Conservation (phyloP, 2,888 invertebrate genomes). For the Euplagia quadripunctaria region DNA sequence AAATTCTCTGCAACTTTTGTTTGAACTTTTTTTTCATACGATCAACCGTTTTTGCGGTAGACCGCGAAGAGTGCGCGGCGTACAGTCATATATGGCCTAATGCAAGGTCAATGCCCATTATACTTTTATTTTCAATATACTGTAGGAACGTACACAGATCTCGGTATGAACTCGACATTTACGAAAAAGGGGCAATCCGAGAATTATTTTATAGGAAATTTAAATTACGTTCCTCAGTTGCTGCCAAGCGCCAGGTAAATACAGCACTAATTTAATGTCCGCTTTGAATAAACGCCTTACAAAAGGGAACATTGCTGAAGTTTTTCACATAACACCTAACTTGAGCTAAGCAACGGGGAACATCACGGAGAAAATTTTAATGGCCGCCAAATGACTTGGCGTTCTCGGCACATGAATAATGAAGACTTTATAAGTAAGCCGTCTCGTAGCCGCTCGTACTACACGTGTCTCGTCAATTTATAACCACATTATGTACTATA, state of each 20-base stretch:
- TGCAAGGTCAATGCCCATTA: too few relatives aligned
- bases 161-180: background rate
- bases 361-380: constrained; percentile 62
- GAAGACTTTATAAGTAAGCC: constrained; percentile 44
- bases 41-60: too few relatives aligned
- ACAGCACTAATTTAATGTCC: background rate
- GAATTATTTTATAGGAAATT: background rate
- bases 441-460: constrained; percentile 35
- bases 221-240: background rate
- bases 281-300: constrained; percentile 9
- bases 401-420: constrained; percentile 50
- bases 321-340: constrained; percentile 20
- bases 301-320: constrained; percentile 20
- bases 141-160: too few relatives aligned
- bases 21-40: too few relatives aligned
- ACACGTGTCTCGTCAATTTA: constrained; percentile 50
- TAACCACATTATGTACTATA: constrained; percentile 38
- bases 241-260: background rate
- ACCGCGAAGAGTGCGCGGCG: too few relatives aligned
- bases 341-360: constrained; percentile 23
- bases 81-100: too few relatives aligned
- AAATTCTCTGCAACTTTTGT: too few relatives aligned
- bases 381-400: constrained; percentile 56
- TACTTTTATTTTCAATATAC: too few relatives aligned
- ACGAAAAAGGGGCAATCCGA: background rate